These are phyloP conservation scores for Lineus longissimus DNA, from an alignment of 1,140 invertebrate species.

Conservation along the genomic window DNA sequence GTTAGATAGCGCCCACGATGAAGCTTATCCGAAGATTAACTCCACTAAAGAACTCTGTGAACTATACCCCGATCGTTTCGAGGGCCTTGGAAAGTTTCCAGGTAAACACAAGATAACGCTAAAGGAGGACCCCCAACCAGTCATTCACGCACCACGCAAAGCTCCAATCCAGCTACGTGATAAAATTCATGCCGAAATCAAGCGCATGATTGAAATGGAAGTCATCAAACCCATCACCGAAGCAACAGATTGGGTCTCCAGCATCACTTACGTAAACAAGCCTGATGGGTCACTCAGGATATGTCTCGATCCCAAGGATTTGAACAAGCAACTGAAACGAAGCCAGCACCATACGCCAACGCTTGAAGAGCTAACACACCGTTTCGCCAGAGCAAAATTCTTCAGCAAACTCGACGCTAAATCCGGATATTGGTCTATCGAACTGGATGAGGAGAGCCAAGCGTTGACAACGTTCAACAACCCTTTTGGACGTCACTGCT, in stretches of 20 bases:
- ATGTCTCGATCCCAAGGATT: constrained; percentile 24
- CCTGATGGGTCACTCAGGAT: constrained; percentile 18
- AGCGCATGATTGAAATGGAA: no score
- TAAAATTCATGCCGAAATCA: no score
- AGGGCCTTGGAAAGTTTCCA: no score
- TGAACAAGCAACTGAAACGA: constrained; percentile 11
- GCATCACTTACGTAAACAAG: constrained; percentile 9
- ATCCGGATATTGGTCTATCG: constrained; percentile 41
- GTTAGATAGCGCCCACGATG: no score
- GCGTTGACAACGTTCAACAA: constrained; percentile 34
- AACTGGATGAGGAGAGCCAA: constrained; percentile 28
- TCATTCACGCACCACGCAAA: no score
- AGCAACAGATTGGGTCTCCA: neutral
- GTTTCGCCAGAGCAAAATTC: constrained; percentile 11
- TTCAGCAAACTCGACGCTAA: constrained; percentile 34
- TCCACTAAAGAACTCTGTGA: no score
- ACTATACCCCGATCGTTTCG: no score
- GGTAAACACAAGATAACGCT: no score
- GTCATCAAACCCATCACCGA: no score
- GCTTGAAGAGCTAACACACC: neutral
- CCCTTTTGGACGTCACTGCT: constrained; percentile 31
- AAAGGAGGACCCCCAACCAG: no score
- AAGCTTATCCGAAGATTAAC: no score
- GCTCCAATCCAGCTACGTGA: no score
- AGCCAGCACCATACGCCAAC: constrained; percentile 5